A percentile compares a stretch with the other conserved stretches of the same genome.
These are phyloP conservation scores for Acanthaster planci DNA, from an alignment of 35 echinoderm and acorn worm genomes.

Conservation along the genomic window DNA sequence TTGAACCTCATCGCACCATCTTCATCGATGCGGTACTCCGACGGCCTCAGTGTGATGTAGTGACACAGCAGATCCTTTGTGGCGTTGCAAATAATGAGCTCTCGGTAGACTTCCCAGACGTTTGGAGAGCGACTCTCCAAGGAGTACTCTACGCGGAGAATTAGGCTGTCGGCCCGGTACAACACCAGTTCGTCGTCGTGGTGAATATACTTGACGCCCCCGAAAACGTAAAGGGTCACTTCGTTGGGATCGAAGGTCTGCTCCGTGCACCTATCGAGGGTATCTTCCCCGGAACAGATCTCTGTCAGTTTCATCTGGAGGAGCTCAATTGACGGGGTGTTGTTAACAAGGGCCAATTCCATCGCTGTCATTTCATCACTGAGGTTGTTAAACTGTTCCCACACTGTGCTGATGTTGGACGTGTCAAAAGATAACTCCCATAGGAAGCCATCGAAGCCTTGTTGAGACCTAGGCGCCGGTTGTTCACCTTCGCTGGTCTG, in stretches of 20 bases:
- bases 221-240: conserved; percentile 13
- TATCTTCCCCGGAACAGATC: not conserved
- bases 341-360: not conserved
- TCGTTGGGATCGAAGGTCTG: not conserved
- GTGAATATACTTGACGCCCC: not conserved
- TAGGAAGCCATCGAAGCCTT: too few relatives aligned
- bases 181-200: conserved; percentile 22
- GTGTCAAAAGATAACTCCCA: conserved; percentile 14
- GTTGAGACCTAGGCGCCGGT: too few relatives aligned
- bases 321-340: not conserved
- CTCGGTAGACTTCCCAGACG: not conserved
- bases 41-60: not conserved
- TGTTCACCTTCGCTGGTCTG: too few relatives aligned
- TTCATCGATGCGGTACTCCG: not conserved
- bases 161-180: not conserved
- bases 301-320: not conserved
- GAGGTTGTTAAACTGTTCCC: not conserved
- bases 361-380: not conserved
- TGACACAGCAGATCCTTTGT: not conserved
- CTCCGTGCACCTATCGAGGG: not conserved
- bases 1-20: conserved; percentile 22
- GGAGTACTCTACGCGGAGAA: not conserved
- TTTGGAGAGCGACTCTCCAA: not conserved
- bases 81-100: not conserved
- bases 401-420: not conserved